Evolutionary conservation across 2,888 invertebrate species (phyloP), one percentile per base, ranked within the genome.

Genomic region (Trachelus iudaicus): DNA sequence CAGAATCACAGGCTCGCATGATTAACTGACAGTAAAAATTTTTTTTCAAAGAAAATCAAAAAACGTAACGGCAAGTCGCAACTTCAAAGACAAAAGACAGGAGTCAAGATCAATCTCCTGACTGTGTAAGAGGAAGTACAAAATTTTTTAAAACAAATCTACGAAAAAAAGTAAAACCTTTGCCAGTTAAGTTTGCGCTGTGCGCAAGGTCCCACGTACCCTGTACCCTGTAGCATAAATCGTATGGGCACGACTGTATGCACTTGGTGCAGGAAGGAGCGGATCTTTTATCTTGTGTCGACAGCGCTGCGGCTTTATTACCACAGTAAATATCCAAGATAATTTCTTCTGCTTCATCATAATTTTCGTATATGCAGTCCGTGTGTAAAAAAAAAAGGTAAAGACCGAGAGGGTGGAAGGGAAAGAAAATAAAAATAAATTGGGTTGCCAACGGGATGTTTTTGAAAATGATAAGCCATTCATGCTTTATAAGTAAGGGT

Each of bases 261-360:
- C 34, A 34, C 34, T 30, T 30, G n/a, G 33, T 68, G 78, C 71
- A 75, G 75, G 75, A 73, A 73, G 73, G 33, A 73, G 37, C 71
- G 75, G 75, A 69, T 78, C 73, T 75, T 78, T 78, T 78, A 78
- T 78, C 78, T 78, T 75, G 73, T 75, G 75, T 69, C 75, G 71
- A 76, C 68, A 76, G 30, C 9, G 69, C 69, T 74, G 40, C 34
- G 30, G 69, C 75, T 75, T 78, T 78, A 78, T 78, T 78, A 75
- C 78, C 75, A 73, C 34, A 75, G 78, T 56, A 78, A 78, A 78
- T 73, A 78, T 71, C 11, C 30, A 13, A 75, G 78, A 78, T 78
- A 76, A 78, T 78, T 73, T 73, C 75, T 75, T 76, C 31, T 76
- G 30, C 75, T 73, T 68, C 75, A 35, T 69, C 68, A 15, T 73